Conservation (phyloP, 2,797 vertebrate genomes). For the Serranus cabrilla region DNA sequence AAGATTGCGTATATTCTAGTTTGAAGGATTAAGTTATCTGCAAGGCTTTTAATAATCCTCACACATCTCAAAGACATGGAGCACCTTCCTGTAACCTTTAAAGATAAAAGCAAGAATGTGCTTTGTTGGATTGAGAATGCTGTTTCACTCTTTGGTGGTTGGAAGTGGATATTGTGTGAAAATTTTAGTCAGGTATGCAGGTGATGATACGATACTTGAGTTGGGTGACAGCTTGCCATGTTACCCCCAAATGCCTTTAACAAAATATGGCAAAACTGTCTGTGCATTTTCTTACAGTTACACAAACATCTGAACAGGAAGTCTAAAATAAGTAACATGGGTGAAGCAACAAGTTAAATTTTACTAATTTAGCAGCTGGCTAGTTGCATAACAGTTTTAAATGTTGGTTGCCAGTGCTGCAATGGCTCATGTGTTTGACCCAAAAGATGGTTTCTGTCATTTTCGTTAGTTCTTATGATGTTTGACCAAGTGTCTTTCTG, state of each 20-base stretch:
- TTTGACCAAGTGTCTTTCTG: too few relatives aligned
- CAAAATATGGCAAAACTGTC: not conserved
- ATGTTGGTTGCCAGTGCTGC: too few relatives aligned
- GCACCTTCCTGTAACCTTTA: not conserved
- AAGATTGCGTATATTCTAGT: constrained; percentile 1
- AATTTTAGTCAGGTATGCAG: not conserved
- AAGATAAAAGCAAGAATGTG: not conserved
- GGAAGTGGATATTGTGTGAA: not conserved
- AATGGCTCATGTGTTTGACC: too few relatives aligned
- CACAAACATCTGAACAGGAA: not conserved
- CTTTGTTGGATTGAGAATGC: not conserved
- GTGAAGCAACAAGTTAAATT: too few relatives aligned
- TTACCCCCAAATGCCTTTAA: not conserved
- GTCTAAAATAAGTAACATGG: too few relatives aligned
- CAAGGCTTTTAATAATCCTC: constrained; percentile 1
- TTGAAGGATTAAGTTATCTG: not conserved
- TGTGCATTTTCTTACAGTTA: not conserved
- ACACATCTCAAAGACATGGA: constrained; percentile 2
- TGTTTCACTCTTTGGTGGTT: not conserved
- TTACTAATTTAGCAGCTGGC: too few relatives aligned
- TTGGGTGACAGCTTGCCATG: not conserved
- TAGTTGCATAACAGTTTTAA: too few relatives aligned
- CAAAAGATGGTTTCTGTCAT: too few relatives aligned
- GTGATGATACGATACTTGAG: not conserved
- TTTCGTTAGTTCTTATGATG: too few relatives aligned